phyloP scores from a whole-genome alignment of 64 coral and sea anemone genomes.

The Actinia tenebrosa region DNA sequence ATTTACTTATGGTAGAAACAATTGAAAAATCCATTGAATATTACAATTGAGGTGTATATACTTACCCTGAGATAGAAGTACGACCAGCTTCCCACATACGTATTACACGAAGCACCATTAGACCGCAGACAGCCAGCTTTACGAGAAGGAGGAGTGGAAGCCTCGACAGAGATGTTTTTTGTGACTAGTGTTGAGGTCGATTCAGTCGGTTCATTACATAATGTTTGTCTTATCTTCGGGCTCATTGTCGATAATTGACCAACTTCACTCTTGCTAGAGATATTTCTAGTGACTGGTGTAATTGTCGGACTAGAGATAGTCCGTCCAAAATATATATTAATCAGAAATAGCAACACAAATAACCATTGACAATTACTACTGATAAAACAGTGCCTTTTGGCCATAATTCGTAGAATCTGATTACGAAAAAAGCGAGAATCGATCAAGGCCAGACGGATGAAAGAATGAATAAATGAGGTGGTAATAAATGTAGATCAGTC shows the following conservation, averaged over 20 bases:
- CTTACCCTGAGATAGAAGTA: slow-evolving; percentile 9
- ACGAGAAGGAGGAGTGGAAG: background rate
- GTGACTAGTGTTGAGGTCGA: background rate
- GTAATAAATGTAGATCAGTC: background rate
- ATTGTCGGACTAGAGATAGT: background rate
- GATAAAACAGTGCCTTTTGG: background rate
- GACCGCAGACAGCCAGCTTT: background rate
- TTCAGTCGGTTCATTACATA: background rate
- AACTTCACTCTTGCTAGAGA: background rate
- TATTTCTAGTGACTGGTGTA: background rate
- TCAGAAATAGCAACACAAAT: background rate
- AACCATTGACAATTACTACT: background rate
- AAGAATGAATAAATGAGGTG: background rate
- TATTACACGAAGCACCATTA: slow-evolving; percentile 14
- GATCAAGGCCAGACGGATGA: too few relatives aligned
- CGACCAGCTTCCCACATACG: background rate
- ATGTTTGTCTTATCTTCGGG: background rate
- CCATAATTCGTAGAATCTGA: background rate
- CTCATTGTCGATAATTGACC: background rate
- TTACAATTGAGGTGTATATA: background rate
- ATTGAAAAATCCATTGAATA: background rate
- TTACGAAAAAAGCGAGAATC: background rate
- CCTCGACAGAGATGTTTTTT: background rate
- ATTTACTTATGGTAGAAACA: background rate
- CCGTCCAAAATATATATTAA: background rate